These are phyloP conservation scores for Oreochromis grahami DNA, from an alignment of 2,797 vertebrate species.

Conservation along the genomic window DNA sequence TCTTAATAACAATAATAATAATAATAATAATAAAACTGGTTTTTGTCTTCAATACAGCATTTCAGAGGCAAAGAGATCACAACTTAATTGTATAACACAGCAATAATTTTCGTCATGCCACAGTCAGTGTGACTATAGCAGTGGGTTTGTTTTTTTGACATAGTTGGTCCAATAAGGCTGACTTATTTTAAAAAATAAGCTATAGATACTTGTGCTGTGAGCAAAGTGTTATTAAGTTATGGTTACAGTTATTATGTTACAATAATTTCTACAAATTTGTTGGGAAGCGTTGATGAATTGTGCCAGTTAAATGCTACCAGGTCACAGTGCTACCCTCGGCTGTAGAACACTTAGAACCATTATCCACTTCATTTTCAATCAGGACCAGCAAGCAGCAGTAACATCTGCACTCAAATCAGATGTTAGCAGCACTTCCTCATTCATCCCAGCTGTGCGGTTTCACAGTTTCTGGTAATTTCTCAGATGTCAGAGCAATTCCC, in stretches of 20 bases:
- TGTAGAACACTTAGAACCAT: fast-evolving
- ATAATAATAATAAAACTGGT: background rate
- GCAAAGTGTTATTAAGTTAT: background rate
- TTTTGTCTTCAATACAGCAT: background rate
- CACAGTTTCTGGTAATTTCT: conserved; percentile 34
- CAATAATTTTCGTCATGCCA: fast-evolving
- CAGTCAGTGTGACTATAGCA: background rate
- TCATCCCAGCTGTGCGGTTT: background rate
- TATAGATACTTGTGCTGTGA: background rate
- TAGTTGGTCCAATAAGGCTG: background rate
- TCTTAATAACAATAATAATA: background rate
- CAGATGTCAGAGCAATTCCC: conserved; percentile 26
- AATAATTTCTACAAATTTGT: background rate
- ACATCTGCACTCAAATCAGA: background rate
- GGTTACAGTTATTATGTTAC: background rate
- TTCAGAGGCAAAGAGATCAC: background rate
- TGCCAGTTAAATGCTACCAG: background rate
- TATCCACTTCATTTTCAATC: background rate
- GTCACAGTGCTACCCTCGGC: background rate
- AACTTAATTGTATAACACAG: background rate
- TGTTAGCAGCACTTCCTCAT: background rate
- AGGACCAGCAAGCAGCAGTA: background rate
- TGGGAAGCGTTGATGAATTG: background rate
- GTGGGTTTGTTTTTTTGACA: fast-evolving
- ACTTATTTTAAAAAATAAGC: background rate